A percentile compares a stretch with the other conserved stretches of the same genome.
These are phyloP conservation scores for Sthenelais limicola DNA, from an alignment of 2,888 invertebrate species.

Conservation along the genomic window DNA sequence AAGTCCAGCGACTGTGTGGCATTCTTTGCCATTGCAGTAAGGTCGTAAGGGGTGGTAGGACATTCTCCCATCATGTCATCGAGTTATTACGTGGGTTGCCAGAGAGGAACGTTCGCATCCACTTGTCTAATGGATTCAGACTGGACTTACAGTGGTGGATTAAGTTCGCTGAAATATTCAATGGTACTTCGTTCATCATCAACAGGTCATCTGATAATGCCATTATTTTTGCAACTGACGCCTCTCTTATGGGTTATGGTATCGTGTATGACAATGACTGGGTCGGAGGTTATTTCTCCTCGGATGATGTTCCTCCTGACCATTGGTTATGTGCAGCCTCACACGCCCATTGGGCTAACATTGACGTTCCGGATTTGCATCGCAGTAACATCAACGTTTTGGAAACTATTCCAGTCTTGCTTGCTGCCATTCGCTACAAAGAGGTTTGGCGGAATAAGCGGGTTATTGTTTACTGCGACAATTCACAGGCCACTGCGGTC, in stretches of 20 bases:
- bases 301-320: too few relatives aligned
- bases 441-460: not conserved
- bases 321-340: too few relatives aligned
- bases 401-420: not conserved
- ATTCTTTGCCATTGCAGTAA: not conserved
- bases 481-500: too few relatives aligned
- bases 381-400: not conserved
- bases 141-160: too few relatives aligned
- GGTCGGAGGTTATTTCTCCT: not conserved
- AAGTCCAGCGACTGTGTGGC: not conserved
- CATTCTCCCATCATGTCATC: not conserved
- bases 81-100: not conserved
- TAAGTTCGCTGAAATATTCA: not conserved
- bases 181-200: not conserved
- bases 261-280: not conserved
- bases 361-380: not conserved
- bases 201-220: not conserved
- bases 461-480: not conserved
- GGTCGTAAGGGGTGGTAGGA: not conserved
- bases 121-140: too few relatives aligned
- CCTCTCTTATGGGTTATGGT: not conserved
- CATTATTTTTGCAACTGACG: not conserved
- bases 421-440: not conserved
- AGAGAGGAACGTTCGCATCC: not conserved
- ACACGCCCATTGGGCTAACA: not conserved